Evolutionary conservation across 2,113 vertebrate genomes (phyloP).

Genomic region (Anguilla japonica): DNA sequence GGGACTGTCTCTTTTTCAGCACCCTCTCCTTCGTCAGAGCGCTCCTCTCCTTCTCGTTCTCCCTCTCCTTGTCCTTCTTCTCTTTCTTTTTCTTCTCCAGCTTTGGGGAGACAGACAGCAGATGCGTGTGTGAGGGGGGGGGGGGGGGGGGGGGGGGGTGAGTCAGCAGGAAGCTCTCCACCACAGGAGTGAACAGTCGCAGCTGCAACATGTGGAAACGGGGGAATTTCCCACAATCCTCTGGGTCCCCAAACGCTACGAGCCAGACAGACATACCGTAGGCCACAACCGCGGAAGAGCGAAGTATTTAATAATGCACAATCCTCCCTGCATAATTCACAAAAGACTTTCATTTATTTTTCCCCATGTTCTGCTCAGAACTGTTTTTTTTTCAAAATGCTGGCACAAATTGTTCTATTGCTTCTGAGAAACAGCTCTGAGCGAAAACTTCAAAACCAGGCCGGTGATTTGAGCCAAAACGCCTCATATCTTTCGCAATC

Average conservation of each 20-base stretch:
- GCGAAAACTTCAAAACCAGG: too few species aligned
- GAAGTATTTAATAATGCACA: neutral
- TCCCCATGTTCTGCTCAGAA: neutral
- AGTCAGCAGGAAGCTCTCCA: neutral
- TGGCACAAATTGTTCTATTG: neutral
- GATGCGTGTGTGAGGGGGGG: too few species aligned
- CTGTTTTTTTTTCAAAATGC: neutral
- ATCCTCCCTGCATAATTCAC: neutral
- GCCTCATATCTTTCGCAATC: too few species aligned
- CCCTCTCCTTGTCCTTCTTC: slow-evolving; percentile 93
- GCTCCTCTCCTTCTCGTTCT: slow-evolving; percentile 91
- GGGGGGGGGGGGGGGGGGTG: neutral
- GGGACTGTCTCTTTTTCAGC: slow-evolving; percentile 86
- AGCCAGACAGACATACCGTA: neutral
- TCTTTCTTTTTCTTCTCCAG: slow-evolving; percentile 88
- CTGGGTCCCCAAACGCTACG: neutral
- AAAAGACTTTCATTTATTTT: neutral
- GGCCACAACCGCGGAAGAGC: too few species aligned
- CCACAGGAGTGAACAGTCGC: neutral
- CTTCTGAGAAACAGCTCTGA: too few species aligned
- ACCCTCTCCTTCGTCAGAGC: slow-evolving; percentile 82
- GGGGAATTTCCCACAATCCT: neutral
- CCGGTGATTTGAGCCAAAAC: too few species aligned
- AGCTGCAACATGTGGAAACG: neutral
- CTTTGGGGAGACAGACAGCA: slow-evolving; percentile 39